A percentile compares a stretch with the other conserved stretches of the same genome.
These are phyloP conservation scores for Magallana angulata DNA, from an alignment of 1,140 invertebrate genomes.

Conservation along the genomic window DNA sequence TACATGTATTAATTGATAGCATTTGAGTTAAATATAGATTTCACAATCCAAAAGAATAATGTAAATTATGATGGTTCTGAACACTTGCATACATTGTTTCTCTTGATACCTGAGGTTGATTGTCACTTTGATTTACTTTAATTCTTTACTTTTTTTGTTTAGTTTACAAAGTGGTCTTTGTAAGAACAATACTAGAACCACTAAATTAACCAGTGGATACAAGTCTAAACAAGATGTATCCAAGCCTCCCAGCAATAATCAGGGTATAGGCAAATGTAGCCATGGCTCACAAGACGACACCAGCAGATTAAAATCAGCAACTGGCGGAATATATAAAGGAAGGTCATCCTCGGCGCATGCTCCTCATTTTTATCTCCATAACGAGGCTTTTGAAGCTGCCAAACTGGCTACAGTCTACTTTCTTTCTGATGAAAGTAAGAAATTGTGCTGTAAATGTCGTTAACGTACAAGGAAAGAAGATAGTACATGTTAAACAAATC, in stretches of 20 bases:
- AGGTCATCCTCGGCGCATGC: neutral
- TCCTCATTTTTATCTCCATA: slow-evolving; percentile 13
- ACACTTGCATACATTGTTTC: no score
- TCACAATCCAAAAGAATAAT: no score
- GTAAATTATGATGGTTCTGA: no score
- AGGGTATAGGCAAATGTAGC: slow-evolving; percentile 14
- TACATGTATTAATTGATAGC: no score
- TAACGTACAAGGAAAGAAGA: no score
- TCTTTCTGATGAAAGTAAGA: neutral
- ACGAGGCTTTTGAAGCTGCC: neutral
- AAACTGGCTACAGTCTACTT: neutral
- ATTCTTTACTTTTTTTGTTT: no score
- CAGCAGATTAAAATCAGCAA: neutral
- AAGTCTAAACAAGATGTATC: neutral
- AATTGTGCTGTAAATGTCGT: no score
- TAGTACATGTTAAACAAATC: no score
- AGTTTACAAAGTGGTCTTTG: neutral
- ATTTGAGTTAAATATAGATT: no score
- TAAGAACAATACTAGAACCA: slow-evolving; percentile 21
- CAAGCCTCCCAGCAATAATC: neutral
- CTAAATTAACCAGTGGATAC: slow-evolving; percentile 32
- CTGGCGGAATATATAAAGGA: slow-evolving; percentile 36
- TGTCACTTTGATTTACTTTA: no score
- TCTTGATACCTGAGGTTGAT: no score
- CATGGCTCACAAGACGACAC: slow-evolving; percentile 17